These are phyloP conservation scores for Sterrhoptilus dennistouni DNA, from an alignment of 2,113 vertebrate genomes.

Conservation along the genomic window DNA sequence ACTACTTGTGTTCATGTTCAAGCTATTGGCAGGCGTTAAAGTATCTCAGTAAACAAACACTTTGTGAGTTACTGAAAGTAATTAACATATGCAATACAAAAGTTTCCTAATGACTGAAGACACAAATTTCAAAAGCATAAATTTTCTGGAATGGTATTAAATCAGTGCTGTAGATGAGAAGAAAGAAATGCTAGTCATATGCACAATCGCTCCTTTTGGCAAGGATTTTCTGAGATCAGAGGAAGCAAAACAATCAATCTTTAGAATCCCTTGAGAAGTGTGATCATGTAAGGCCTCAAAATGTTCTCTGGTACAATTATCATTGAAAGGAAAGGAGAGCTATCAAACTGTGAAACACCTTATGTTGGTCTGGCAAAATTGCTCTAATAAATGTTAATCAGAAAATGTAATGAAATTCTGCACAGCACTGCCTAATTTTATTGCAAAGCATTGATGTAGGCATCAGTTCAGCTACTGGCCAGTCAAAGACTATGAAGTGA, in stretches of 20 bases:
- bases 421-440: not conserved
- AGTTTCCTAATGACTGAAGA: not conserved
- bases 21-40: not conserved
- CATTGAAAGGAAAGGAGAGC: not conserved
- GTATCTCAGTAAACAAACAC: not conserved
- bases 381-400: slow-evolving; percentile 21
- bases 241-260: not conserved
- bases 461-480: not conserved
- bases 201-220: not conserved
- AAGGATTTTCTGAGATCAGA: slow-evolving; percentile 10
- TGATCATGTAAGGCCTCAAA: not conserved
- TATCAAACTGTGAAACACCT: slow-evolving; percentile 22
- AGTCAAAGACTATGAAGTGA: not conserved
- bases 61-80: not conserved
- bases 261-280: not conserved
- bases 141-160: not conserved
- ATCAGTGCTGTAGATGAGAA: not conserved
- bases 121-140: not conserved
- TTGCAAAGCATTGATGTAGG: not conserved
- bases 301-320: not conserved
- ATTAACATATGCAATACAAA: not conserved
- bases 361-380: not conserved
- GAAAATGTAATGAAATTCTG: slow-evolving; percentile 13
- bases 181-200: not conserved
- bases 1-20: not conserved